Conservation (phyloP, 2,113 vertebrate species). For the Carassius auratus region DNA sequence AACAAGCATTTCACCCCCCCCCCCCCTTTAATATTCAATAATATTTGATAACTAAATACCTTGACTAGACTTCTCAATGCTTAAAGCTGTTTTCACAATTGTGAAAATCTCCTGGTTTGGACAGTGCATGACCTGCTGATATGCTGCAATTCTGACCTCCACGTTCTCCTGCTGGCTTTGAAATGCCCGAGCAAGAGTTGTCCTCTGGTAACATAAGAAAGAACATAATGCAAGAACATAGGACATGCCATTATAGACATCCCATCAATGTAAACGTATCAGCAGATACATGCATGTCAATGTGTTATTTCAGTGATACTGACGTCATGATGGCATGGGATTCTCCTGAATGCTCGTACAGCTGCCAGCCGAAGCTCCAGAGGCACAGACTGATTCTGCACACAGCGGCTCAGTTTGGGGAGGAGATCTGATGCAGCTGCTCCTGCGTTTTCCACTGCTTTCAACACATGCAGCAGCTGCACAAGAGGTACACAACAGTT, state of each 20-base stretch:
- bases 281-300: not conserved
- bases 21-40: not conserved
- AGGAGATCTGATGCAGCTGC: conserved; percentile 68
- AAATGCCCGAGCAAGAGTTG: conserved; percentile 78
- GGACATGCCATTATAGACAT: not conserved
- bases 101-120: conserved; percentile 76
- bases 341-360: conserved; percentile 81
- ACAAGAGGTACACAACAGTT: conserved; percentile 32
- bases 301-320: conserved; percentile 58
- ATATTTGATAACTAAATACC: conserved; percentile 67
- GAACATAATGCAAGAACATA: not conserved
- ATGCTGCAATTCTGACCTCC: conserved; percentile 85
- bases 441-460: conserved; percentile 83
- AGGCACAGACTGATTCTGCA: conserved; percentile 54
- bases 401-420: conserved; percentile 71
- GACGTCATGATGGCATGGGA: conserved; percentile 81
- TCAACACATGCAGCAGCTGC: conserved; percentile 79
- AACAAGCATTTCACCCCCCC: too few species aligned
- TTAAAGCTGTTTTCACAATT: conserved; percentile 76
- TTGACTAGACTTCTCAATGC: conserved; percentile 83
- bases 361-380: conserved; percentile 76
- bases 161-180: conserved; percentile 75
- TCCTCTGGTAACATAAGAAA: conserved; percentile 67
- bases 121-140: conserved; percentile 84
- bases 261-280: not conserved